Evolutionary conservation across 2,797 vertebrate genomes (phyloP).

Genomic region (Siniperca obscura): DNA sequence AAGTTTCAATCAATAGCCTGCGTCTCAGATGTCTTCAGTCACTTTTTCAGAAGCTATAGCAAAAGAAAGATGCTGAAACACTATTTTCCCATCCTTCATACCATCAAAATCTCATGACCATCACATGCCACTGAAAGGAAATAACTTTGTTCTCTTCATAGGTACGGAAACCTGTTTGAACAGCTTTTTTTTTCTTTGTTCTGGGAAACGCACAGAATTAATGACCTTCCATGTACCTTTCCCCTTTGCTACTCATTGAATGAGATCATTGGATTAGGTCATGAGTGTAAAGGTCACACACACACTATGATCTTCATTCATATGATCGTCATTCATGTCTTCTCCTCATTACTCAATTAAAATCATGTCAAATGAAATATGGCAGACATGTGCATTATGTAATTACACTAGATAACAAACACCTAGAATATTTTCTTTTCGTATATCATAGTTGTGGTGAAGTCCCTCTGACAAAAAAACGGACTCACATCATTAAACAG

Average conservation of each 20-base stretch:
- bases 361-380: neutral
- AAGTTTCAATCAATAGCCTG: conserved; percentile 54
- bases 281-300: conserved; percentile 1
- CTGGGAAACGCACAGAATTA: neutral
- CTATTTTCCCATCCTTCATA: neutral
- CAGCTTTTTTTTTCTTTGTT: conserved; percentile 4
- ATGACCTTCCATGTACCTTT: neutral
- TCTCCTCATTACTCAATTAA: neutral
- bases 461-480: conserved; percentile 40
- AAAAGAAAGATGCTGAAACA: conserved; percentile 27
- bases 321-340: neutral
- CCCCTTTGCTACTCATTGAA: neutral
- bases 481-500: conserved; percentile 49
- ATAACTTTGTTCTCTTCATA: conserved; percentile 9
- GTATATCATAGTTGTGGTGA: conserved; percentile 16
- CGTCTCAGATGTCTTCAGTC: conserved; percentile 33
- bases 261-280: conserved; percentile 14
- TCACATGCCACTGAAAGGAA: neutral
- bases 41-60: conserved; percentile 39
- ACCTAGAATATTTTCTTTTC: conserved; percentile 1
- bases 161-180: conserved; percentile 37
- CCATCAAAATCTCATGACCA: conserved; percentile 12
- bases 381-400: neutral
- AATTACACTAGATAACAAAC: neutral
- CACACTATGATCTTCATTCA: neutral